Evolutionary conservation across 2,888 invertebrate genomes (phyloP).

Genomic region (Chironomus tentans): DNA sequence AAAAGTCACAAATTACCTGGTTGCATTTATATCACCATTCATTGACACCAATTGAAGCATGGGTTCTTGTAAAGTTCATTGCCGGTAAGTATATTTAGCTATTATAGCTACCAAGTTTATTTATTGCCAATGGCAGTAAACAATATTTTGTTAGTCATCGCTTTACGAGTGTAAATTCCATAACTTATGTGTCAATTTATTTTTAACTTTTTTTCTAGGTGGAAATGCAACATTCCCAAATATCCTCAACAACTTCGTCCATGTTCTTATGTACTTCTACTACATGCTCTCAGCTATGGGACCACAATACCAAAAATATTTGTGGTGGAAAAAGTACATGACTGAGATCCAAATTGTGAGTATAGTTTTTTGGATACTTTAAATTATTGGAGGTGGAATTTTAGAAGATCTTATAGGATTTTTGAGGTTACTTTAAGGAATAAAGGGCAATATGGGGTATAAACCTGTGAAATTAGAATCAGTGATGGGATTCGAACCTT

Average conservation of each 20-base stretch:
- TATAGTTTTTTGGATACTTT: constrained; percentile 31
- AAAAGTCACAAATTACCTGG: constrained; percentile 79
- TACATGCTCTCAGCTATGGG: constrained; percentile 85
- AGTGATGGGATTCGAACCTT: no score
- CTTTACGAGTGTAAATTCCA: not conserved
- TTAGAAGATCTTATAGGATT: no score
- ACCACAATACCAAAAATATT: constrained; percentile 74
- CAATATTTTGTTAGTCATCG: constrained; percentile 28
- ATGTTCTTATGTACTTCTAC: constrained; percentile 91
- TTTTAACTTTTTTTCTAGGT: constrained; percentile 45
- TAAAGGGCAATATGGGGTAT: no score
- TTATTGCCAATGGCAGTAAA: not conserved
- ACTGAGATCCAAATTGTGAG: constrained; percentile 87
- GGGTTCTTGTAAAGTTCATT: constrained; percentile 84
- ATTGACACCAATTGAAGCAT: constrained; percentile 85
- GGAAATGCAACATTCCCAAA: constrained; percentile 45
- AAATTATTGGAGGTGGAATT: no score
- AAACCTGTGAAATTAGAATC: no score
- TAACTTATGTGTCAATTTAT: constrained; percentile 6
- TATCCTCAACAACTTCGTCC: constrained; percentile 86
- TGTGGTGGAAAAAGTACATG: constrained; percentile 93
- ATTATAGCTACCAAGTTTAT: not conserved
- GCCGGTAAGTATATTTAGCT: constrained; percentile 60
- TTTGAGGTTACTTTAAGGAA: no score
- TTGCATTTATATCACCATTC: constrained; percentile 92